A percentile compares a stretch with the other conserved stretches of the same genome.
Evolutionary conservation across 2,797 vertebrate genomes (phyloP).

Genomic region (Macropus fuliginosus): DNA sequence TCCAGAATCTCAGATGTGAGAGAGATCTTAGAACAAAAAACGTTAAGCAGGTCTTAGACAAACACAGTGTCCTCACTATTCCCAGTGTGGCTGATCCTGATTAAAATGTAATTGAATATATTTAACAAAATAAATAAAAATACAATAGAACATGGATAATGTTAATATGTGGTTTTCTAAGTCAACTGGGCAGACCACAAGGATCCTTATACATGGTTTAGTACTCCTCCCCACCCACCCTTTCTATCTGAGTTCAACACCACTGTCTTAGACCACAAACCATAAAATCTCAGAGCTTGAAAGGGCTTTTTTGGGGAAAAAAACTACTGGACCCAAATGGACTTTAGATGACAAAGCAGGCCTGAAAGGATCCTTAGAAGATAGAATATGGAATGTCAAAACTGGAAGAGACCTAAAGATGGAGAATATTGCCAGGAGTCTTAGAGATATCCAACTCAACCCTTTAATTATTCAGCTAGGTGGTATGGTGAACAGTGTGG

Average conservation of each 20-base stretch:
- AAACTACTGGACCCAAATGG: background rate
- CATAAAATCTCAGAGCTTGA: background rate
- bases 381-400: background rate
- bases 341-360: background rate
- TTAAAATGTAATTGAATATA: background rate
- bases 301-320: background rate
- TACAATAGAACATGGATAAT: background rate
- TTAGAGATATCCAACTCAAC: background rate
- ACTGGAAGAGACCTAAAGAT: background rate
- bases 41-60: background rate
- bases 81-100: background rate
- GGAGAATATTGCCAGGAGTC: background rate
- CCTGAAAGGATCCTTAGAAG: background rate
- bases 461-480: background rate
- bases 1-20: no score
- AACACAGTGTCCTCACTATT: background rate
- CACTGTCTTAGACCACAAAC: background rate
- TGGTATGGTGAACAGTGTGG: no score
- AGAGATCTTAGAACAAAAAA: background rate
- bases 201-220: background rate
- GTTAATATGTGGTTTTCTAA: background rate
- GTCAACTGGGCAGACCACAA: background rate
- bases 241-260: background rate
- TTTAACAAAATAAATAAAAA: background rate
- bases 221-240: background rate